Conservation (phyloP, 1,140 invertebrate species). For the Sycophila sp. region DNA sequence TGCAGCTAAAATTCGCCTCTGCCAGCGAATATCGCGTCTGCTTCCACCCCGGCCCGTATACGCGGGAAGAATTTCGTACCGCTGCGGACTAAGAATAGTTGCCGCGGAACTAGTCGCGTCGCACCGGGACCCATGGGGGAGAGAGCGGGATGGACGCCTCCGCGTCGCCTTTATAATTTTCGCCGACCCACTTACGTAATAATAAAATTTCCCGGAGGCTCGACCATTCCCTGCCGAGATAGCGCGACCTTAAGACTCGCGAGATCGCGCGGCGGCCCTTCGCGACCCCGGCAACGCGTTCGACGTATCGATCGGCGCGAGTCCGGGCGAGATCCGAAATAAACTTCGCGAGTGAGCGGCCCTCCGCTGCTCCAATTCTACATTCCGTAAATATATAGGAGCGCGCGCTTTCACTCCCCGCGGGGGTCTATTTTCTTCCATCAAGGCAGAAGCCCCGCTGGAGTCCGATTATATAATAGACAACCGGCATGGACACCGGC, state of each 20-base stretch:
- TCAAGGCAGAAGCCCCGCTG: too few species aligned
- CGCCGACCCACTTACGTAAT: slow-evolving; percentile 13
- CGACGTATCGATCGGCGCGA: not conserved
- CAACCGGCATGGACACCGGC: too few species aligned
- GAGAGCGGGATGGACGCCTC: too few species aligned
- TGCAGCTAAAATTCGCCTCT: not conserved
- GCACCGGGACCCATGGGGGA: too few species aligned
- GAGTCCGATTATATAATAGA: too few species aligned
- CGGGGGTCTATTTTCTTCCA: too few species aligned
- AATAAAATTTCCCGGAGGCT: not conserved
- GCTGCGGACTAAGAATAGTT: not conserved
- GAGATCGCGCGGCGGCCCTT: not conserved
- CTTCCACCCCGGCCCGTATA: too few species aligned
- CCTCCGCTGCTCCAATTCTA: slow-evolving; percentile 7
- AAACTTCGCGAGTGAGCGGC: slow-evolving; percentile 16
- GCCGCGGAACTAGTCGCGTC: not conserved
- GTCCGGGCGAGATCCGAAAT: slow-evolving; percentile 12
- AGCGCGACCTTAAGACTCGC: not conserved
- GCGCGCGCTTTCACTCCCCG: not conserved
- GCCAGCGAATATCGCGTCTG: too few species aligned
- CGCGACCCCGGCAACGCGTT: not conserved
- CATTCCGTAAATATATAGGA: slow-evolving; percentile 24
- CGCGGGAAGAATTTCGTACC: not conserved
- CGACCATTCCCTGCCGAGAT: not conserved
- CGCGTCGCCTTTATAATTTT: slow-evolving; percentile 8